Evolutionary conservation across 1,140 invertebrate species (phyloP).

Genomic region (Latrodectus geometricus): DNA sequence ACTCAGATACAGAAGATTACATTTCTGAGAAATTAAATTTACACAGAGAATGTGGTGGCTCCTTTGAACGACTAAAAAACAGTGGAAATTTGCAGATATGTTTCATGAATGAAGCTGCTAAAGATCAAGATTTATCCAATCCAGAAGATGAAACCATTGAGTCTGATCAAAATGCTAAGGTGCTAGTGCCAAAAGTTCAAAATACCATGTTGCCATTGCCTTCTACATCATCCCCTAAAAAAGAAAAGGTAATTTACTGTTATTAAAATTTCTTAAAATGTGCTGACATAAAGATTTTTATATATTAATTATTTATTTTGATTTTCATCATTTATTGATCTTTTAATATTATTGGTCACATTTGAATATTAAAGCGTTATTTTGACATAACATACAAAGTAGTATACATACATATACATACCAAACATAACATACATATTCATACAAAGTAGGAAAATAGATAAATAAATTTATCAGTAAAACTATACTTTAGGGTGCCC

Average conservation of each 20-base stretch:
- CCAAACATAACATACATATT: too few relatives aligned
- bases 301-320: too few relatives aligned
- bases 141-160: slow-evolving; percentile 22
- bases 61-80: slow-evolving; percentile 81
- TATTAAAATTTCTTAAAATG: too few relatives aligned
- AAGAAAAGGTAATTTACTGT: slow-evolving; percentile 26
- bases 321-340: too few relatives aligned
- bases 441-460: too few relatives aligned
- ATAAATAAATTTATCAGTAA: too few relatives aligned
- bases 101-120: slow-evolving; percentile 93
- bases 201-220: slow-evolving; percentile 33
- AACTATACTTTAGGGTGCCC: too few relatives aligned
- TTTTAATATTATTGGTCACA: too few relatives aligned
- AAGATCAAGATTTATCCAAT: slow-evolving; percentile 72
- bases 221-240: slow-evolving; percentile 21
- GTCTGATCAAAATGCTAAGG: not conserved
- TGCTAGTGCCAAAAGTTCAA: slow-evolving; percentile 38
- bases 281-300: too few relatives aligned
- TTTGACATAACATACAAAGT: too few relatives aligned
- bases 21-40: slow-evolving; percentile 47
- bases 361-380: too few relatives aligned
- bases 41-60: slow-evolving; percentile 38
- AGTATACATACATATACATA: too few relatives aligned
- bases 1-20: slow-evolving; percentile 82
- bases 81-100: slow-evolving; percentile 94